These are phyloP conservation scores for Lottia gigantea DNA, from an alignment of 2,888 invertebrate genomes.

Conservation along the genomic window DNA sequence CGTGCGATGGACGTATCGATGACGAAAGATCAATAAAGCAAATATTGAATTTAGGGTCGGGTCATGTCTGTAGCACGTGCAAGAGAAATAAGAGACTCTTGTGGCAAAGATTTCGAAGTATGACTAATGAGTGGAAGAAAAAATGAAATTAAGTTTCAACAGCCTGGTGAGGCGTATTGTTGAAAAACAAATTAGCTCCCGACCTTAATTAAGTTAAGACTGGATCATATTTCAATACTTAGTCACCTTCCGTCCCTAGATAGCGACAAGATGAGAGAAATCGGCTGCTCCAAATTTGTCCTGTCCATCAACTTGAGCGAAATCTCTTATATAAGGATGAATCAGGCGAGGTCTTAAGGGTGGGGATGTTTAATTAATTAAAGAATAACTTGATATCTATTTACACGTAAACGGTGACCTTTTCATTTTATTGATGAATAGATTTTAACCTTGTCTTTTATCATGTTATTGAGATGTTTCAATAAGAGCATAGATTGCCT, in stretches of 20 bases:
- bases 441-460: no score
- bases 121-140: not conserved
- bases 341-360: no score
- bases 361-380: no score
- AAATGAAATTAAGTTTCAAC: constrained; percentile 4
- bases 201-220: not conserved
- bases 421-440: no score
- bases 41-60: constrained; percentile 5
- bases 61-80: constrained; percentile 1
- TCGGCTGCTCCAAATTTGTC: no score
- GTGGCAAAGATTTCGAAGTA: not conserved
- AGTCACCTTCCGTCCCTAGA: not conserved
- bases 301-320: no score
- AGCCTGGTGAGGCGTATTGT: not conserved
- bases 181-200: constrained; percentile 3
- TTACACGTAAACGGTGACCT: no score
- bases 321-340: no score
- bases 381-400: no score
- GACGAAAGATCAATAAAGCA: constrained; percentile 2
- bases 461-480: no score
- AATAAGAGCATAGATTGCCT: no score
- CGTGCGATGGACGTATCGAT: not conserved
- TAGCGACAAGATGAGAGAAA: no score
- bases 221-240: not conserved
- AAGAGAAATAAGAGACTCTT: not conserved